phyloP scores from a whole-genome alignment of 2,888 invertebrate species.

The Melanotus villosus region DNA sequence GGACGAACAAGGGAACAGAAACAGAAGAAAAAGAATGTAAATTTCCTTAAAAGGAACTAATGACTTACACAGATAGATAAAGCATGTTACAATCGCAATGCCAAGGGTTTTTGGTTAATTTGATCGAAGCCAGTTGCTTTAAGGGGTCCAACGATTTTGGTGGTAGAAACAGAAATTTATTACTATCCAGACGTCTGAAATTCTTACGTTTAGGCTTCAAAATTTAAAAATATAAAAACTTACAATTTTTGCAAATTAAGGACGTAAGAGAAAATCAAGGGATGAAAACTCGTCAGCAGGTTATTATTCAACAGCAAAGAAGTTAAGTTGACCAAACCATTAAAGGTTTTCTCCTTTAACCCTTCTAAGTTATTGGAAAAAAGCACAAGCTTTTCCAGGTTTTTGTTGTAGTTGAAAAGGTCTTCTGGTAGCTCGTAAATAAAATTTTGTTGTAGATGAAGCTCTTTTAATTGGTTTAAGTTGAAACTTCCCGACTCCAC shows the following conservation, averaged over 20 bases:
- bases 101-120: conserved; percentile 85
- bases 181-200: conserved; percentile 82
- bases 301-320: conserved; percentile 81
- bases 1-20: too few relatives aligned
- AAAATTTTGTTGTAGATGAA: conserved; percentile 80
- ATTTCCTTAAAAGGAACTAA: too few relatives aligned
- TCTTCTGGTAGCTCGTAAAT: conserved; percentile 73
- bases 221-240: conserved; percentile 61
- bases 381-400: conserved; percentile 77
- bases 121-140: conserved; percentile 76
- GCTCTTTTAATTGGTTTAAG: conserved; percentile 72
- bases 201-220: neutral
- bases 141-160: conserved; percentile 77
- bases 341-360: conserved; percentile 74
- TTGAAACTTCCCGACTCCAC: conserved; percentile 72
- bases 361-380: conserved; percentile 79
- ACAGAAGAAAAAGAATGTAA: too few relatives aligned
- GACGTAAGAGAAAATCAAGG: conserved; percentile 75
- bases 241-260: conserved; percentile 81
- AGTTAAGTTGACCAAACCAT: conserved; percentile 76
- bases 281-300: conserved; percentile 75
- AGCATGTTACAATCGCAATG: conserved; percentile 84
- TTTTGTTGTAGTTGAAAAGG: conserved; percentile 72
- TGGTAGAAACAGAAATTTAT: conserved; percentile 79
- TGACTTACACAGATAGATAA: conserved; percentile 79